These are phyloP conservation scores for Acrobasis consociella DNA, from an alignment of 2,888 invertebrate genomes.

Conservation along the genomic window DNA sequence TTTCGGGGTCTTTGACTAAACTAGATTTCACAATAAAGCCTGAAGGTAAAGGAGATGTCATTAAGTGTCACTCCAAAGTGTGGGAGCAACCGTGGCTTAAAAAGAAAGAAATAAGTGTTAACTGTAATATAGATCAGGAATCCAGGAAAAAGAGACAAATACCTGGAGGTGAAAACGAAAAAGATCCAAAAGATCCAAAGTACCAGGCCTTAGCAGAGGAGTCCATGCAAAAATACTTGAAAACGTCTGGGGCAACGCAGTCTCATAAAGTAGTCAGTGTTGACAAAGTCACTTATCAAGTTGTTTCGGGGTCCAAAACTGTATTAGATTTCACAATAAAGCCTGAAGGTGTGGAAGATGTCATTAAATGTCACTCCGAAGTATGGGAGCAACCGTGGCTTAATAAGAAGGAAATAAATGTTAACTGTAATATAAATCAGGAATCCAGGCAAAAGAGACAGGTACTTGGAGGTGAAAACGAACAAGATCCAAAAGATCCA, in stretches of 20 bases:
- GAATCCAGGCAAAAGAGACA: conserved; percentile 21
- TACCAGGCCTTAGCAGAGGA: conserved; percentile 37
- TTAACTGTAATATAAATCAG: conserved; percentile 32
- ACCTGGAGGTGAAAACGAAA: conserved; percentile 26
- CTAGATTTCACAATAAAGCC: conserved; percentile 32
- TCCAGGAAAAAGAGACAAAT: conserved; percentile 29
- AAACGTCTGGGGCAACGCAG: conserved; percentile 24
- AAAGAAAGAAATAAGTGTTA: conserved; percentile 38
- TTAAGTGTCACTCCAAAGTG: conserved; percentile 45
- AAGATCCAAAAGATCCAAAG: conserved; percentile 36
- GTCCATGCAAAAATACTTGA: conserved; percentile 38
- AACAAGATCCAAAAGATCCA: conserved; percentile 31
- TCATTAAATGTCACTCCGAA: conserved; percentile 59
- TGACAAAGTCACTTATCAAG: conserved; percentile 58
- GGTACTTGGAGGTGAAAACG: conserved; percentile 24
- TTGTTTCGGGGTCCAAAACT: conserved; percentile 72
- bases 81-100: conserved; percentile 37
- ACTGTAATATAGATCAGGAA: conserved; percentile 34
- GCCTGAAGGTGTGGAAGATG: conserved; percentile 36
- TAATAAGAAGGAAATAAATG: conserved; percentile 51
- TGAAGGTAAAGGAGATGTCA: conserved; percentile 19
- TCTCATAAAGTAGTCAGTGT: conserved; percentile 47
- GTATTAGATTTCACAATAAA: conserved; percentile 56
- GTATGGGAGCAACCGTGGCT: conserved; percentile 84
- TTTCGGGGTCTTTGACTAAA: conserved; percentile 35